phyloP scores from a whole-genome alignment of 2,113 vertebrate species.

The Elgaria multicarinata region DNA sequence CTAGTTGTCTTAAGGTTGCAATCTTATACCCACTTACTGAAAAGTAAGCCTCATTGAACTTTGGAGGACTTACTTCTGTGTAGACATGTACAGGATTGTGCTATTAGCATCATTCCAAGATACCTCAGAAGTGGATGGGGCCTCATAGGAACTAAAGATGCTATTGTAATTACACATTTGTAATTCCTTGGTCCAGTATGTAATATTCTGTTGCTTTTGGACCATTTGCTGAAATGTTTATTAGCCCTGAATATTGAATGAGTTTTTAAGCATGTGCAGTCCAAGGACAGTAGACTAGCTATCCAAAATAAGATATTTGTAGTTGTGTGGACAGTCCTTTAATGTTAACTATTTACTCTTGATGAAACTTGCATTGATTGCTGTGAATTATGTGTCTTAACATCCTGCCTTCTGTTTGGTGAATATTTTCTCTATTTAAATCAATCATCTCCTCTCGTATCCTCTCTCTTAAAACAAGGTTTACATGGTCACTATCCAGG shows the following conservation, averaged over 20 bases:
- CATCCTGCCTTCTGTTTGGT: neutral
- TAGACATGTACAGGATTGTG: neutral
- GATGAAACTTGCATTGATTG: neutral
- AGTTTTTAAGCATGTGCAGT: neutral
- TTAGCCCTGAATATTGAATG: neutral
- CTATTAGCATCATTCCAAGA: neutral
- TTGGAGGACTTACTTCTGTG: neutral
- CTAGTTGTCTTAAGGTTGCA: neutral
- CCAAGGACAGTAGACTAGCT: neutral
- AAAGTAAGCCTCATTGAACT: neutral
- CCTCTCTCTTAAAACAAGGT: neutral
- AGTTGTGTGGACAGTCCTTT: neutral
- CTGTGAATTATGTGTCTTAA: neutral
- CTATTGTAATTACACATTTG: neutral
- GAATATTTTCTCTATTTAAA: neutral
- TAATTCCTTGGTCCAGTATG: neutral
- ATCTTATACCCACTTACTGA: neutral
- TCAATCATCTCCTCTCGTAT: neutral
- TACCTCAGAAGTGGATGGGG: neutral
- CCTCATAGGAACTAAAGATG: neutral
- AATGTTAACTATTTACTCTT: neutral
- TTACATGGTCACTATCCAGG: neutral
- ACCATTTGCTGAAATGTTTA: neutral
- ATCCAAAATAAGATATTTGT: neutral
- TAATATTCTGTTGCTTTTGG: neutral